phyloP scores from a whole-genome alignment of 2,797 vertebrate species.

The Parauchenoglanis ngamensis region DNA sequence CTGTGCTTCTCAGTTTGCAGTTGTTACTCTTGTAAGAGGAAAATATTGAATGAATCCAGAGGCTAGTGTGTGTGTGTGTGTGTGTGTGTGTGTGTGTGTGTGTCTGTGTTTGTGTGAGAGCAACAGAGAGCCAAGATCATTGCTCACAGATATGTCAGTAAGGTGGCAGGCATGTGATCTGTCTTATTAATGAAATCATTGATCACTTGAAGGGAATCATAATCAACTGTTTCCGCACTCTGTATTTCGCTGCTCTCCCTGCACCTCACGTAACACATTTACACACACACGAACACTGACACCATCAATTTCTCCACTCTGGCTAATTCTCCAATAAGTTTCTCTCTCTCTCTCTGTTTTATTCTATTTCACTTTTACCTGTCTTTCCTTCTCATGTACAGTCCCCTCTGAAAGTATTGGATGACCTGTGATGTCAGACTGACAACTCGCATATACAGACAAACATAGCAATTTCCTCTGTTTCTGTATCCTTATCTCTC shows the following conservation, averaged over 20 bases:
- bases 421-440: not conserved
- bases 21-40: conserved; percentile 72
- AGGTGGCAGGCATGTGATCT: conserved; percentile 94
- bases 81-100: conserved; percentile 27
- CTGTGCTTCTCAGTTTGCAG: conserved; percentile 48
- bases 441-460: not conserved
- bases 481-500: not conserved
- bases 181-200: conserved; percentile 99
- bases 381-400: conserved; percentile 13
- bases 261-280: conserved; percentile 4
- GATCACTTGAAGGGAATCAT: conserved; percentile 98
- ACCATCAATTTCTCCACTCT: not conserved
- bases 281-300: not conserved
- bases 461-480: conserved; percentile 1
- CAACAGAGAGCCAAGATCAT: conserved; percentile 77
- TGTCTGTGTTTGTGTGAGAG: not conserved
- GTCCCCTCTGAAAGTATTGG: not conserved
- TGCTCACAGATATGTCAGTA: conserved; percentile 91
- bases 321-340: not conserved
- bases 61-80: conserved; percentile 60
- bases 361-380: conserved; percentile 52
- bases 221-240: conserved; percentile 85
- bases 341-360: conserved; percentile 69
- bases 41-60: conserved; percentile 85
- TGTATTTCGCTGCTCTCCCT: conserved; percentile 55